phyloP scores from a whole-genome alignment of 2,888 invertebrate species.

The Dermolepida albohirtum region DNA sequence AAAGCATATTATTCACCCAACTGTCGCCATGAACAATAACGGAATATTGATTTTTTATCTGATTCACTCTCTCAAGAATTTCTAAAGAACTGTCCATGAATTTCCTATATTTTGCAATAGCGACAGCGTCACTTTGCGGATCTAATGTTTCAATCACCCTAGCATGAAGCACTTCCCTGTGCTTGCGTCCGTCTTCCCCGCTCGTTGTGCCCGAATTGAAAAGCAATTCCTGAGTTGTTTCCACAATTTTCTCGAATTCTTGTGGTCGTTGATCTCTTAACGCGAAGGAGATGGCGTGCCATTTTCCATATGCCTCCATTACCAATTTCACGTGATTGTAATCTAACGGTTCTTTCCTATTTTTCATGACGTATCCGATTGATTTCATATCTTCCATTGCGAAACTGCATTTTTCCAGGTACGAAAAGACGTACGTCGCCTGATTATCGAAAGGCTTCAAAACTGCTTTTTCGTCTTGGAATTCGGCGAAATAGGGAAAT shows the following conservation, averaged over 20 bases:
- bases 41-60: constrained; percentile 41
- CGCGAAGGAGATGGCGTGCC: constrained; percentile 56
- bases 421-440: constrained; percentile 45
- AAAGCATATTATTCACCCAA: constrained; percentile 54
- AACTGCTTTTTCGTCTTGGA: constrained; percentile 49
- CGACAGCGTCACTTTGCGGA: constrained; percentile 24
- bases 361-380: constrained; percentile 51
- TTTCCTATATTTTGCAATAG: constrained; percentile 44
- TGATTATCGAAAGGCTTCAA: constrained; percentile 45
- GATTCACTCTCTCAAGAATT: background rate
- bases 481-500: constrained; percentile 50
- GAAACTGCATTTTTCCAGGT: constrained; percentile 47
- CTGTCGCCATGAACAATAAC: constrained; percentile 55
- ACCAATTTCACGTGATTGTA: constrained; percentile 52
- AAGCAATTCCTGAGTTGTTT: constrained; percentile 45
- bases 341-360: constrained; percentile 51
- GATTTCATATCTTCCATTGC: constrained; percentile 53
- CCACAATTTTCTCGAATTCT: constrained; percentile 46
- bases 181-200: background rate
- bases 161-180: constrained; percentile 14
- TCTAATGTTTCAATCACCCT: constrained; percentile 43
- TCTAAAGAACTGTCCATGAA: constrained; percentile 47
- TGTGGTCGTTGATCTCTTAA: constrained; percentile 51
- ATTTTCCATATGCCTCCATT: constrained; percentile 53
- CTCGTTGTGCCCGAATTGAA: constrained; percentile 32